A percentile compares a stretch with the other conserved stretches of the same genome.
phyloP scores from a whole-genome alignment of 2,888 invertebrate species.

The Thera obeliscata region DNA sequence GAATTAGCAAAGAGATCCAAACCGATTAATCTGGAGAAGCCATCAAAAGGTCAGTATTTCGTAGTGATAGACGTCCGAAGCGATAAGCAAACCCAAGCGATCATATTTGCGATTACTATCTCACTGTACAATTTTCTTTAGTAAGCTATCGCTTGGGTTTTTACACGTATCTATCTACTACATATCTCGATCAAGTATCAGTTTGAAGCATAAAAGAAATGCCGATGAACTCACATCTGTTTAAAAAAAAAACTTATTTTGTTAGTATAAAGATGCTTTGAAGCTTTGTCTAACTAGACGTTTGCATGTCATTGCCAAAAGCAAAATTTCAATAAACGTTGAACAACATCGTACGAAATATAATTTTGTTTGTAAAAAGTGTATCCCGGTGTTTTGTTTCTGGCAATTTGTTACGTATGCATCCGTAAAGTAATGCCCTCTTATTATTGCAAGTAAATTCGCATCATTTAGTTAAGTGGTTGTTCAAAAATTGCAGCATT shows the following conservation, averaged over 20 bases:
- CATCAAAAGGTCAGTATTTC: constrained; percentile 46
- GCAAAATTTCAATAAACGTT: not conserved
- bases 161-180: not conserved
- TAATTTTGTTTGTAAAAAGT: constrained; percentile 16
- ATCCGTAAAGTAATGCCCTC: constrained; percentile 47
- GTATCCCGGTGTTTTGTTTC: constrained; percentile 18
- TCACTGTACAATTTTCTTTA: constrained; percentile 28
- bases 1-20: constrained; percentile 13
- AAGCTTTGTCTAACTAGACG: not conserved
- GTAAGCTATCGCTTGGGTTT: constrained; percentile 11
- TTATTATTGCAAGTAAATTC: constrained; percentile 55
- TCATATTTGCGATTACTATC: constrained; percentile 39
- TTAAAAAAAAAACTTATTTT: not conserved
- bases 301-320: not conserved
- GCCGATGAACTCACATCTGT: not conserved
- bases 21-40: constrained; percentile 36
- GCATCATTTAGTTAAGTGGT: constrained; percentile 57
- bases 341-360: not conserved
- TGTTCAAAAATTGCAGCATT: constrained; percentile 64
- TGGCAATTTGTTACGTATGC: constrained; percentile 44
- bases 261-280: not conserved
- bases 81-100: constrained; percentile 47
- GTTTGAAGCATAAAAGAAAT: not conserved
- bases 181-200: constrained; percentile 6
- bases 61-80: constrained; percentile 46